Evolutionary conservation across 1,140 invertebrate genomes (phyloP).

Genomic region (Polypedilum pembai): DNA sequence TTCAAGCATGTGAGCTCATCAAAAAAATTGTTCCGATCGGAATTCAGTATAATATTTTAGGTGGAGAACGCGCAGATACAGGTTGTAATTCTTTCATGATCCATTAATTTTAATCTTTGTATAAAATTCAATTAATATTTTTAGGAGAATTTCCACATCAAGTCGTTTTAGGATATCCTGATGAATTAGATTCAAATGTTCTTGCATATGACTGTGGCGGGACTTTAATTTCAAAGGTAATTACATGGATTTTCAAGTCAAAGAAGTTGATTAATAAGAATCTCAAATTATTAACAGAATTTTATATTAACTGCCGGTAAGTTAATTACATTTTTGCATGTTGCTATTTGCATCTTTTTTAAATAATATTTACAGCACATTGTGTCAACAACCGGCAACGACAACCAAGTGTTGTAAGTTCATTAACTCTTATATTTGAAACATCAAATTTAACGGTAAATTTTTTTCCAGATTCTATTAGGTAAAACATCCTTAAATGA

Average conservation of each 20-base stretch:
- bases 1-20: neutral
- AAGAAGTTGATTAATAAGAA: too few relatives aligned
- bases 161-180: slow-evolving; percentile 30
- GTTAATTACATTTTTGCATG: neutral
- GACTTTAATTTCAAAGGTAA: neutral
- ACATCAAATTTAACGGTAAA: neutral
- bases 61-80: neutral
- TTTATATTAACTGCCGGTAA: slow-evolving; percentile 4
- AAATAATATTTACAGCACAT: slow-evolving; percentile 2
- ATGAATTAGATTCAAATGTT: neutral
- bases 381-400: neutral
- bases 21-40: neutral
- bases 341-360: neutral
- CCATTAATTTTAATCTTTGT: too few relatives aligned
- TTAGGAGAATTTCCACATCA: slow-evolving; percentile 39
- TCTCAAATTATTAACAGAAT: neutral
- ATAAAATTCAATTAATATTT: too few relatives aligned
- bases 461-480: slow-evolving; percentile 31
- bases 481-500: slow-evolving; percentile 33
- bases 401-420: neutral
- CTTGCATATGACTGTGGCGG: neutral
- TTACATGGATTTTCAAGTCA: neutral
- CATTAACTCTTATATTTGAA: neutral
- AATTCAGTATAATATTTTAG: neutral
- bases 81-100: slow-evolving; percentile 22